Base-by-base conservation (phyloP, 2,888 invertebrate genomes). In the Diadegma fenestrale region DNA sequence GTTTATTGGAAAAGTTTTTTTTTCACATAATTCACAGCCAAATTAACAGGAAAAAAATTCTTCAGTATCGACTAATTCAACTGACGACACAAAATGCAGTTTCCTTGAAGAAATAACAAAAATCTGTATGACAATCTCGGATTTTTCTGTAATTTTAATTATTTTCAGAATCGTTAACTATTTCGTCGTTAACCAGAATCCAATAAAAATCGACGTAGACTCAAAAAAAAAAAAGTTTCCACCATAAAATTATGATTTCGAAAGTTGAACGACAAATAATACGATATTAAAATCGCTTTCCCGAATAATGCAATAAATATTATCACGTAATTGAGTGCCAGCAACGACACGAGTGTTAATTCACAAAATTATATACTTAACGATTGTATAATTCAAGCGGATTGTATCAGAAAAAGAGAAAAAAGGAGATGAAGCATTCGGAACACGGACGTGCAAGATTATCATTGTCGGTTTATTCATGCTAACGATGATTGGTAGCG, bases 391-490 rank as follows among this genome's bases (percentile, higher is more conserved):
- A 41, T 22, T 54, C 26, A 10, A 37, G 12, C 22, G 19, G 5
- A 22, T 68, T 68, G 14, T 22, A 22, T 14, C 10, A 22, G 19
- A 43, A 22, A 48, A 41, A 79, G 80, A 66, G 71, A 75, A 83
- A 80, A 84, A 83, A 80, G 85, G 84, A 87, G 87, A 68, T 45
- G 22, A 26, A 64, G 72, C n/a, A 45, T 54, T 54, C 22, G 58
- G 68, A 22, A 37, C 75, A 63, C 83, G 63, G 69, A 76, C 84
- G 71, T 89, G 89, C 90, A 89, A 91, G 91, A 93, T 92, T 92
- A 92, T 90, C 89, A 92, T 93, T 92, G 92, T 92, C 92, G 91
- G 91, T 91, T 92, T 92, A 92, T 92, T 93, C 91, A 92, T 92
- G 90, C 91, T 92, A 92, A 93, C 91, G 93, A 93, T 91, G 92